Conservation (phyloP, 2,888 invertebrate genomes). For the Tethea ocularis region DNA sequence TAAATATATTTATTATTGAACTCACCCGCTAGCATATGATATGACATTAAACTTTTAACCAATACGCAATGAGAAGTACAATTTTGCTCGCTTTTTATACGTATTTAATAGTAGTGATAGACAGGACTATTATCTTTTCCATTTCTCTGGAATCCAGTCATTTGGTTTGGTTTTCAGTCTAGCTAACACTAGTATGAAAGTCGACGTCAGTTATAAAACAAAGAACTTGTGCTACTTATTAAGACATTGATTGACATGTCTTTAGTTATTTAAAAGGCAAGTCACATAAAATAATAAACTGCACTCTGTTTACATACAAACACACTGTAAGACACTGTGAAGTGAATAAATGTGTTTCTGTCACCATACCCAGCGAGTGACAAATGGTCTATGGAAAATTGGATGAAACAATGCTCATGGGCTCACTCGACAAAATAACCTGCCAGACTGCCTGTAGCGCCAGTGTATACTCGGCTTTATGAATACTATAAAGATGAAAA, state of each 20-base stretch:
- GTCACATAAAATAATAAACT: constrained; percentile 14
- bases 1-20: too few species aligned
- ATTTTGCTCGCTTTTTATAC: too few species aligned
- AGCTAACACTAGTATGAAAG: too few species aligned
- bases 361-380: constrained; percentile 35
- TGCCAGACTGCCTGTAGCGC: not conserved
- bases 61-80: too few species aligned
- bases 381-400: constrained; percentile 51
- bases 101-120: too few species aligned
- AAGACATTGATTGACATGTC: constrained; percentile 2
- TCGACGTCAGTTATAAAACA: too few species aligned
- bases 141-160: too few species aligned
- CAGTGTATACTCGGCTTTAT: not conserved
- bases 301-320: constrained; percentile 16
- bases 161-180: too few species aligned
- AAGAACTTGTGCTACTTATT: not conserved
- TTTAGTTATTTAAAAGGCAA: constrained; percentile 15
- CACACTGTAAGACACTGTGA: constrained; percentile 27
- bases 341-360: constrained; percentile 49
- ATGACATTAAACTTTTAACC: too few species aligned
- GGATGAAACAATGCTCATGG: constrained; percentile 30
- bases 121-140: too few species aligned
- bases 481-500: not conserved
- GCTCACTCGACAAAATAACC: constrained; percentile 17
- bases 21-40: too few species aligned